Base-by-base conservation (phyloP, 2,888 invertebrate genomes). In the Ligdia adustata region DNA sequence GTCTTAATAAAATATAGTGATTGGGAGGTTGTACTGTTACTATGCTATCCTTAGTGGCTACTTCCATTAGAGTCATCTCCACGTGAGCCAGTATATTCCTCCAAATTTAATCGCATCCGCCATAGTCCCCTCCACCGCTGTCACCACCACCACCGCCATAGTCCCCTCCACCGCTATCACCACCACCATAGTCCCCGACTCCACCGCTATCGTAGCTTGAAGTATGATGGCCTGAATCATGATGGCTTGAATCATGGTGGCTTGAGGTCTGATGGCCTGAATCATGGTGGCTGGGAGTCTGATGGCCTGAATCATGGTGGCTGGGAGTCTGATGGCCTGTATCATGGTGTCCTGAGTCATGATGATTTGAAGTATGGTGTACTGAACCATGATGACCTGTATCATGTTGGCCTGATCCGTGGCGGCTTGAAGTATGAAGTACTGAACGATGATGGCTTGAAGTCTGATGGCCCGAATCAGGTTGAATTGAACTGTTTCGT, bases 231-330 rank as follows among this genome's bases (percentile, higher is more conserved):
- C 38, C 39, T 3, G 33, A 18, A 9, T 20, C 42, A 2, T 34
- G 31, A 28, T 34, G 34, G 4, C 35, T 43, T 0, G 15, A 32
- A 31, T 35, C 16, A 16, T 41, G 40, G 14, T 32, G 40, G 1
- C 9, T 27, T 6, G 29, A 38, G 9, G 5, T 24, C 9, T 49
- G 31, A 20, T 42, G 1, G 13, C 26, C 35, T 9, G 27, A 14
- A 5, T 39, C 13, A 27, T 35, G 29, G n/a, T 27, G 28, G 0
- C 26, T 15, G 4, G 18, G 6, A 5, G 18, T 18, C 4, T 18
- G 18, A 18, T 18, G 18, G 6, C 18, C 1, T 5, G 18, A 5
- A 18, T 18, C 18, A 18, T 1, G 18, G 18, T 18, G 18, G 6
- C 18, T 18, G 1, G 18, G 4, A 1, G 4, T 13, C 14, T 20